A percentile compares a stretch with the other conserved stretches of the same genome.
Conservation (phyloP, 2,113 vertebrate species). For the Xerus inauris region DNA sequence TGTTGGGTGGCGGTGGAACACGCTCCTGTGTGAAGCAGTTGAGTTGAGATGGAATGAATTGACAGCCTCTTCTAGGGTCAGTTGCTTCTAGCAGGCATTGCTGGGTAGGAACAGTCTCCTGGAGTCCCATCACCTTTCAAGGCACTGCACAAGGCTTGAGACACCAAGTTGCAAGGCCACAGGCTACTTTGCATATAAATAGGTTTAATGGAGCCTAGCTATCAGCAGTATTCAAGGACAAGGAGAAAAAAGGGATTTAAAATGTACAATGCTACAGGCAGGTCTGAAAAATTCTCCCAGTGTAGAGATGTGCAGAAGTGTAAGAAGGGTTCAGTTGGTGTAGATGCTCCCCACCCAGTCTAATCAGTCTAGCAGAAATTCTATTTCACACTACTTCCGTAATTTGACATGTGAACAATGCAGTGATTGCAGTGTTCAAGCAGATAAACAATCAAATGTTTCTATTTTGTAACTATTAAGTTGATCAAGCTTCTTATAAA, state of each 20-base stretch:
- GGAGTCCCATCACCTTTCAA: not conserved
- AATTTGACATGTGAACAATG: not conserved
- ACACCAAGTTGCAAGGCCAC: not conserved
- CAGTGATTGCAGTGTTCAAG: not conserved
- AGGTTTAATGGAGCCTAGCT: not conserved
- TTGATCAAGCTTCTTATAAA: not conserved
- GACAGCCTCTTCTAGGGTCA: not conserved
- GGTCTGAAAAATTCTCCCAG: not conserved
- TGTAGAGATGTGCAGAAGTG: not conserved
- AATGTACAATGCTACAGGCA: not conserved
- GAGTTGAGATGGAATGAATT: not conserved
- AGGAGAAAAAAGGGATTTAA: not conserved
- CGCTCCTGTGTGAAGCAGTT: not conserved
- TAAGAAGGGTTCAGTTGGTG: not conserved
- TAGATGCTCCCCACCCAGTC: not conserved
- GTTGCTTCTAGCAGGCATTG: not conserved
- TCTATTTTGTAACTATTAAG: not conserved
- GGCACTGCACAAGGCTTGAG: not conserved
- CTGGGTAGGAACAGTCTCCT: not conserved
- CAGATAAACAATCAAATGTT: not conserved
- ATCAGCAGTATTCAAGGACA: not conserved
- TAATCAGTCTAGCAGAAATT: not conserved
- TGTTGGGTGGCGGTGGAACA: not conserved
- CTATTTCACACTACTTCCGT: not conserved
- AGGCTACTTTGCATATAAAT: not conserved